Conservation (phyloP, 1,140 invertebrate genomes). For the Heliconius nattereri region DNA sequence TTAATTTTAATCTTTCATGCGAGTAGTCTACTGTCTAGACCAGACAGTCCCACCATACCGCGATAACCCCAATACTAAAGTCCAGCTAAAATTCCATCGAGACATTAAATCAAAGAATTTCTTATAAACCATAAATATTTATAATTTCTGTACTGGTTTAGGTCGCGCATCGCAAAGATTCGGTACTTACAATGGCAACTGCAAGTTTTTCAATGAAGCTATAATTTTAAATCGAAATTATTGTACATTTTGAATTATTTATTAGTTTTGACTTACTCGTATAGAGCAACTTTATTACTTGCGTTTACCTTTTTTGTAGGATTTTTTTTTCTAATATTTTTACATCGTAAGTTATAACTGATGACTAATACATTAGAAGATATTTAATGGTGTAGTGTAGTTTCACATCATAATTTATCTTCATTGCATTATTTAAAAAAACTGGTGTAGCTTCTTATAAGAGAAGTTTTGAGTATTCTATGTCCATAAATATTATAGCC, state of each 20-base stretch:
- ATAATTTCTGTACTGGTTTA: slow-evolving; percentile 15
- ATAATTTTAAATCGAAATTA: slow-evolving; percentile 21
- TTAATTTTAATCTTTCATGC: too few species aligned
- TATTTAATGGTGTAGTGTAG: neutral
- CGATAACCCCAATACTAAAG: too few species aligned
- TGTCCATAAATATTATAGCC: too few species aligned
- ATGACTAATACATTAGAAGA: neutral
- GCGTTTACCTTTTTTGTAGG: neutral
- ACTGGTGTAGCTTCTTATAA: neutral
- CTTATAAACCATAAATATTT: slow-evolving; percentile 24
- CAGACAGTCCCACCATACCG: too few species aligned
- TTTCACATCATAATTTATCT: neutral
- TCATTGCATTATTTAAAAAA: neutral
- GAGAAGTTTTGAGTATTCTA: neutral
- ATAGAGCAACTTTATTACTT: slow-evolving; percentile 8
- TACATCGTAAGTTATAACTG: neutral
- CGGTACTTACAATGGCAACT: slow-evolving; percentile 16
- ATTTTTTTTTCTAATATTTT: neutral
- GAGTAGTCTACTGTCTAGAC: too few species aligned
- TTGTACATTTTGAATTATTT: slow-evolving; percentile 16
- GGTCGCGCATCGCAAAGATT: slow-evolving; percentile 16
- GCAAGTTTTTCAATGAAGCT: slow-evolving; percentile 26
- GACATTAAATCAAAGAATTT: slow-evolving; percentile 9
- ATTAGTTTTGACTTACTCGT: slow-evolving; percentile 13
- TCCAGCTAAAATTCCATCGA: neutral